Base-by-base conservation (phyloP, 2,113 vertebrate genomes). In the Nothobranchius kuhntae region DNA sequence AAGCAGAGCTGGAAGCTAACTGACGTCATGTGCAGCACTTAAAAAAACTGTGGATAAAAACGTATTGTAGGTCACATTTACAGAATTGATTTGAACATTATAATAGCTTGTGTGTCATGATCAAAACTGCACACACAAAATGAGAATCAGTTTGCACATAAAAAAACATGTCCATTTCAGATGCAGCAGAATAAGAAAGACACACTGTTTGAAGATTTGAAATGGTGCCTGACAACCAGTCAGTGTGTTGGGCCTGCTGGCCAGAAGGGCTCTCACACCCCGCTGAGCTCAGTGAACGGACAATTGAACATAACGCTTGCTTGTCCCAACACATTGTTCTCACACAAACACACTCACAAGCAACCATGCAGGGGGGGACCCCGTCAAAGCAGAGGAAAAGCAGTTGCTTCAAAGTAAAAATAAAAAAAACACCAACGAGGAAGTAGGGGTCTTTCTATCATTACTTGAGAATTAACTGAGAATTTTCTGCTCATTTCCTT, bases 211-310 rank as follows among this genome's bases (percentile, higher is more conserved):
- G 61, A 60, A 59, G 53, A 66, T 80, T 75, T 72, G 71, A 84
- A 84, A 85, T 71, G 56, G 75, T 75, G 64, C 65, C 65, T 81
- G 73, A 80, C 84, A 83, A 53, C 48, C 68, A 68, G 75, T 64
- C 71, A 60, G 55, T 48, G 61, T n/a, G 53, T 56, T 61, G 71
- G 54, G 35, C 58, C 50, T 50, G 65, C 53, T 78, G 78, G 44
- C 84, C 78, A 71, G 60, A 68, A 17, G 73, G 80, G 69, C 52
- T 54, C 71, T 75, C 65, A 73, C 66, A 78, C 80, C 75, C 84
- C 40, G 69, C 80, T 76, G 82, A 73, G 87, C 76, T 85, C 72
- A 58, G 61, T 81, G 77, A 83, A 86, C 30, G 75, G 68, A 73
- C 83, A 84, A 90, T 81, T 86, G 81, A 80, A 87, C 79, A 74